Evolutionary conservation across 2,113 vertebrate species (phyloP), one percentile per base, ranked within the genome.

Genomic region (Protomyctophum bolini): DNA sequence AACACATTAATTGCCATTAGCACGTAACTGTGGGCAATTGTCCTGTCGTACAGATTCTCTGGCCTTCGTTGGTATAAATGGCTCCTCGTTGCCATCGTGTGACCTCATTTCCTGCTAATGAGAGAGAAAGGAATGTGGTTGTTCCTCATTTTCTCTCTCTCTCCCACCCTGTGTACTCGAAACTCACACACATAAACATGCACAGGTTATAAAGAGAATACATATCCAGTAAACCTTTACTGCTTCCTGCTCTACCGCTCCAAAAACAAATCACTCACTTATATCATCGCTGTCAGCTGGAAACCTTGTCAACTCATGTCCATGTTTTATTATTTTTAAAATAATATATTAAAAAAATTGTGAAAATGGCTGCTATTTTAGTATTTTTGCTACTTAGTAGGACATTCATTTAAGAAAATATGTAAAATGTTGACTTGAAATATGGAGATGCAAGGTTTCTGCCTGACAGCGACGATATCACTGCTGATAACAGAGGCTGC

Each of bases 91-190:
- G 68, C 83, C 68, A 86, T 83, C 64, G 76, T 59, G 57, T 80
- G 78, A 84, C 84, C 73, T 79, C 68, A 61, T 90, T 88, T 79
- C 52, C 76, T 85, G 75, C 72, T 84, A 78, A 85, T 79, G 75
- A 83, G 76, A 73, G 48, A 57, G 10, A 57, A 66, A 63, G 14
- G 48, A 81, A 78, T 72, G 70, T 14, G 15, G 28, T 57, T 59
- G 10, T 72, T 59, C 67, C 75, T 75, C 79, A 69, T 74, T 74
- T 12, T 49, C 10, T 33, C 59, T 60, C 72, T 47, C 14, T 52
- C 62, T 29, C 28, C 49, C 21, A 41, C 33, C 33, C 33, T 41
- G 33, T 41, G 33, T 41, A 41, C 33, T 41, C 33, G 5, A 57
- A n/a, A 57, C 55, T 7, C 8, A 76, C 60, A 75, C 69, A 51